Conservation (phyloP, 2,888 invertebrate genomes). For the Pandemis cinnamomeana region DNA sequence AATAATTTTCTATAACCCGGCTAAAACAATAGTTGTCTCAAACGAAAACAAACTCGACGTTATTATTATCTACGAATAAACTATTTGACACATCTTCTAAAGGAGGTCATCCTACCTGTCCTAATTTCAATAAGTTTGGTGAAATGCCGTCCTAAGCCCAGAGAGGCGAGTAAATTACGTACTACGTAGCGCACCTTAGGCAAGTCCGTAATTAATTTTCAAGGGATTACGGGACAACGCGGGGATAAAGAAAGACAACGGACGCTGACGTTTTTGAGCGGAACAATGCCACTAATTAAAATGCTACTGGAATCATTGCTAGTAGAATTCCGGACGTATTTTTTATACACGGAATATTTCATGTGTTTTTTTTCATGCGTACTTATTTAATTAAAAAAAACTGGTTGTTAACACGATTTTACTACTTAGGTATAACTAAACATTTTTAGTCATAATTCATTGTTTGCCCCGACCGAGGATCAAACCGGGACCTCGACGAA, state of each 20-base stretch:
- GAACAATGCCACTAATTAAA: constrained; percentile 62
- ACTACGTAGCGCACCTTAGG: constrained; percentile 57
- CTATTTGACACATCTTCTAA: background rate
- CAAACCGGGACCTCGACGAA: too few species aligned
- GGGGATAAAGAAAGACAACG: constrained; percentile 67
- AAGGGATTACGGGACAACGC: constrained; percentile 77
- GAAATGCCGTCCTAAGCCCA: constrained; percentile 61
- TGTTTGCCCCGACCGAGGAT: too few species aligned
- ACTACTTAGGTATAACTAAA: too few species aligned
- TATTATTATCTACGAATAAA: background rate
- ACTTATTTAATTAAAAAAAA: too few species aligned
- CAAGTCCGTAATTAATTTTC: constrained; percentile 77
- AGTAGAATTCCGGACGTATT: background rate
- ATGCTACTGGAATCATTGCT: constrained; percentile 42
- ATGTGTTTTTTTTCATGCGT: too few species aligned
- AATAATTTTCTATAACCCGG: too few species aligned
- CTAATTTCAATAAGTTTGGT: constrained; percentile 50
- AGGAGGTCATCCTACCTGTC: background rate
- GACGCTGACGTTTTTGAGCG: constrained; percentile 62
- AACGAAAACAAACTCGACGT: background rate
- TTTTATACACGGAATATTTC: too few species aligned
- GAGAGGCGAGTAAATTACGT: constrained; percentile 60
- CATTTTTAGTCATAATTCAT: too few species aligned
- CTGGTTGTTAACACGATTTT: too few species aligned
- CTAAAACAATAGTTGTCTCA: too few species aligned